Evolutionary conservation across 2,888 invertebrate species (phyloP).

Genomic region (Caenorhabditis japonica): DNA sequence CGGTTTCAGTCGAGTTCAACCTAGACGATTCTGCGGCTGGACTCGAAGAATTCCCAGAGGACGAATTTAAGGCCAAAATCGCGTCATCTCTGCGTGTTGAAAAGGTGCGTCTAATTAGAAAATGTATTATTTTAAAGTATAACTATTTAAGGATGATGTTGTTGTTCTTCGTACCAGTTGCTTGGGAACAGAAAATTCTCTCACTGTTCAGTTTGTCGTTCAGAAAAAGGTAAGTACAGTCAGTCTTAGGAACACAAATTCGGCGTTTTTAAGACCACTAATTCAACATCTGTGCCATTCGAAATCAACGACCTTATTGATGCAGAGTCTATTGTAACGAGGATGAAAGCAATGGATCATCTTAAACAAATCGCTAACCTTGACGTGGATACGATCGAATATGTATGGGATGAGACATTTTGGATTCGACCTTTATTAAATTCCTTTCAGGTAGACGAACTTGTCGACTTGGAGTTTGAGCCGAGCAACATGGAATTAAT

Average conservation of each 20-base stretch:
- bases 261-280: conserved; percentile 44
- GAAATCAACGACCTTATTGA: conserved; percentile 59
- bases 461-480: conserved; percentile 66
- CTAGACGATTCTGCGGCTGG: conserved; percentile 50
- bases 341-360: conserved; percentile 69
- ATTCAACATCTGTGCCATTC: conserved; percentile 55
- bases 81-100: conserved; percentile 58
- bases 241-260: background rate
- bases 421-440: no score
- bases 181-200: conserved; percentile 57
- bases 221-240: conserved; percentile 56
- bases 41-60: conserved; percentile 60
- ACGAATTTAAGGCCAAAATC: conserved; percentile 55
- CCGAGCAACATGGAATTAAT: conserved; percentile 68
- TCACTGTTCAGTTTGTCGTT: conserved; percentile 70
- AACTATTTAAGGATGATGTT: conserved; percentile 64
- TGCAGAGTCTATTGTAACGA: conserved; percentile 58
- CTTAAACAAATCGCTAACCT: conserved; percentile 64
- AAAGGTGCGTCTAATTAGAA: conserved; percentile 40
- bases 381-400: conserved; percentile 66
- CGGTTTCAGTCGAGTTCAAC: conserved; percentile 63
- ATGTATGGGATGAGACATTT: conserved; percentile 54
- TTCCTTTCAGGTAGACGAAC: conserved; percentile 63
- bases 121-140: background rate
- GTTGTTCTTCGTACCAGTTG: conserved; percentile 67